These are phyloP conservation scores for Apostichopus californicus DNA, from an alignment of 35 echinoderm and acorn worm genomes.

Conservation along the genomic window DNA sequence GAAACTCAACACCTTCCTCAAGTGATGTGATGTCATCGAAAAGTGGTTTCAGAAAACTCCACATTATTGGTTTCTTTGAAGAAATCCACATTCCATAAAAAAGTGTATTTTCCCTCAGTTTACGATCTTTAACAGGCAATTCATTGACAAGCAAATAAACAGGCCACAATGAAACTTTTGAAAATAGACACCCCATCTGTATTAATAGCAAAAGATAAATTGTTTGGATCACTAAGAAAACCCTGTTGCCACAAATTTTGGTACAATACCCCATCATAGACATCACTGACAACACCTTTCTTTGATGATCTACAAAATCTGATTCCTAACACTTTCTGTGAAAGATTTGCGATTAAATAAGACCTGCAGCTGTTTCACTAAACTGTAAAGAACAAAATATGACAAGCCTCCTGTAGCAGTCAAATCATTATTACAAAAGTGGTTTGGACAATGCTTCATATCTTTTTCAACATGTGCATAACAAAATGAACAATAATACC, in stretches of 20 bases:
- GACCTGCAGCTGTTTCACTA: background rate
- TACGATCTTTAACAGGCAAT: constrained; percentile 6
- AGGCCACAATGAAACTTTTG: constrained; percentile 60
- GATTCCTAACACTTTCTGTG: background rate
- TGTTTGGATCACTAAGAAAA: constrained; percentile 41
- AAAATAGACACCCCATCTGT: constrained; percentile 58
- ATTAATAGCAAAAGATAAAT: constrained; percentile 39
- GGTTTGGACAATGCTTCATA: background rate
- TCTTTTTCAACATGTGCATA: background rate
- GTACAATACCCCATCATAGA: constrained; percentile 52
- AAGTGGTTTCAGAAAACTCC: constrained; percentile 50
- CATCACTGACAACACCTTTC: constrained; percentile 1
- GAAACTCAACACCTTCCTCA: constrained; percentile 37
- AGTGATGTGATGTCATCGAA: constrained; percentile 31
- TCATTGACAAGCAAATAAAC: constrained; percentile 58
- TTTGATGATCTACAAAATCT: background rate
- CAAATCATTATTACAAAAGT: background rate
- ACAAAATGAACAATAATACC: constrained; percentile 2
- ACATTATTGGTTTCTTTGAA: constrained; percentile 46
- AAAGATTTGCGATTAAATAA: background rate
- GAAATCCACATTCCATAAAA: constrained; percentile 61
- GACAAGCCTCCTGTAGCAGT: background rate
- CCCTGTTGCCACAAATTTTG: constrained; percentile 18
- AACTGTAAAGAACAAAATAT: background rate
- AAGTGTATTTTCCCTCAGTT: constrained; percentile 46